Evolutionary conservation across 2,888 invertebrate species (phyloP).

Genomic region (Sialis fuliginosa): DNA sequence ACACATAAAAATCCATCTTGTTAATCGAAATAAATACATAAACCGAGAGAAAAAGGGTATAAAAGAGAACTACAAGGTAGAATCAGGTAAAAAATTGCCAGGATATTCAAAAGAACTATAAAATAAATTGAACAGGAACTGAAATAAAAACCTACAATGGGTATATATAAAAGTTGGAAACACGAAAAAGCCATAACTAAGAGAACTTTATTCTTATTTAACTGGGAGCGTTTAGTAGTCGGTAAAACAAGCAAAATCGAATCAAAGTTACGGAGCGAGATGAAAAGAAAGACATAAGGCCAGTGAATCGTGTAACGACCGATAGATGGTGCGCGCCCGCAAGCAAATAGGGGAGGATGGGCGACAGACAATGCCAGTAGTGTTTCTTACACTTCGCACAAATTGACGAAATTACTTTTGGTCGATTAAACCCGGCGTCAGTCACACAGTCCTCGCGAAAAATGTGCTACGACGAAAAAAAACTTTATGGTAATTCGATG

Average conservation of each 20-base stretch:
- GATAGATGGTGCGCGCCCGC: background rate
- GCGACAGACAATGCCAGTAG: background rate
- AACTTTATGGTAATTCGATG: slow-evolving; percentile 1
- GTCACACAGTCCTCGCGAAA: slow-evolving; percentile 11
- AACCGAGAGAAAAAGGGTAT: too few species aligned
- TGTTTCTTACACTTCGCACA: slow-evolving; percentile 11
- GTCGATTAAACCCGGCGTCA: slow-evolving; percentile 26
- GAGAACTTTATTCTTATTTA: slow-evolving; percentile 29
- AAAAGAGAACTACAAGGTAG: too few species aligned
- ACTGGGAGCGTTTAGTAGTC: slow-evolving; percentile 20
- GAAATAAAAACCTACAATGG: too few species aligned
- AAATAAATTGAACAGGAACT: too few species aligned
- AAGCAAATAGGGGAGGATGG: background rate
- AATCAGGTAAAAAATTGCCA: too few species aligned
- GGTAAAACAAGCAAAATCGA: slow-evolving; percentile 19
- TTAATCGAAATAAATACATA: too few species aligned
- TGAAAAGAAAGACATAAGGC: slow-evolving; percentile 9
- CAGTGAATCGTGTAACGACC: slow-evolving; percentile 6
- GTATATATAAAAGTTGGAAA: too few species aligned
- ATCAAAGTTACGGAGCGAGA: slow-evolving; percentile 12
- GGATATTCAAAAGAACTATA: too few species aligned
- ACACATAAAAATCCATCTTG: too few species aligned
- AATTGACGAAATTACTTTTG: slow-evolving; percentile 25
- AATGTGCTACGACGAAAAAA: background rate
- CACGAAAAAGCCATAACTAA: slow-evolving; percentile 11